A percentile compares a stretch with the other conserved stretches of the same genome.
These are phyloP conservation scores for Leptopilina clavipes DNA, from an alignment of 1,140 invertebrate species.

Conservation along the genomic window DNA sequence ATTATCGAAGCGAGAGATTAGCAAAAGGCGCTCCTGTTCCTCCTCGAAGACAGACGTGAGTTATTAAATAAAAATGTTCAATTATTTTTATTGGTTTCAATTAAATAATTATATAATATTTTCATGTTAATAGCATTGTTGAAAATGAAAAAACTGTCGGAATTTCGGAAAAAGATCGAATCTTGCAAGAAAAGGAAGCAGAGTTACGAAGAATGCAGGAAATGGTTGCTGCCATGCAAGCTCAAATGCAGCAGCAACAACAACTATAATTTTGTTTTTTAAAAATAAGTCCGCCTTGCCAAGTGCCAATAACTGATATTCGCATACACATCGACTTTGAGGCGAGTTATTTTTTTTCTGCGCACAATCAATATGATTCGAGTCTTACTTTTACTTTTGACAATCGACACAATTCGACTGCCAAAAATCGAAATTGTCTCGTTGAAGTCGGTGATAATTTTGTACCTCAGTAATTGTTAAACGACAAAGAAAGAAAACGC, in stretches of 20 bases:
- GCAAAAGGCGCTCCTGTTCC: conserved; percentile 86
- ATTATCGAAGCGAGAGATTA: conserved; percentile 91
- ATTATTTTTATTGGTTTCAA: too few relatives aligned
- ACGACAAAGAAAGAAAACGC: not conserved
- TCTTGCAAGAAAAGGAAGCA: conserved; percentile 91
- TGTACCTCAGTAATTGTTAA: conserved; percentile 44
- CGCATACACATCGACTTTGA: not conserved
- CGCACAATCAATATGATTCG: not conserved
- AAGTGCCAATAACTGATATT: conserved; percentile 65
- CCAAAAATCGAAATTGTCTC: not conserved
- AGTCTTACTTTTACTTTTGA: not conserved
- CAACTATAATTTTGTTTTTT: conserved; percentile 71
- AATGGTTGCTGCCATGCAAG: conserved; percentile 96
- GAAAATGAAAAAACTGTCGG: conserved; percentile 71
- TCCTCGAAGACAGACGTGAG: conserved; percentile 81
- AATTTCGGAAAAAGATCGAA: conserved; percentile 85
- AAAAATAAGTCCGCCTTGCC: conserved; percentile 52
- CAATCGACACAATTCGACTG: not conserved
- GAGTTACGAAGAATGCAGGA: conserved; percentile 95
- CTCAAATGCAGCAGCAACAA: conserved; percentile 87
- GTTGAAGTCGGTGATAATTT: conserved; percentile 37
- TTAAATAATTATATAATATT: too few relatives aligned
- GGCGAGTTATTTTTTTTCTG: not conserved
- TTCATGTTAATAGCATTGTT: conserved; percentile 53
- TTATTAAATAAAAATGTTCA: conserved; percentile 48